A percentile compares a stretch with the other conserved stretches of the same genome.
phyloP scores from a whole-genome alignment of 2,888 invertebrate species.

The Microplitis manilae region DNA sequence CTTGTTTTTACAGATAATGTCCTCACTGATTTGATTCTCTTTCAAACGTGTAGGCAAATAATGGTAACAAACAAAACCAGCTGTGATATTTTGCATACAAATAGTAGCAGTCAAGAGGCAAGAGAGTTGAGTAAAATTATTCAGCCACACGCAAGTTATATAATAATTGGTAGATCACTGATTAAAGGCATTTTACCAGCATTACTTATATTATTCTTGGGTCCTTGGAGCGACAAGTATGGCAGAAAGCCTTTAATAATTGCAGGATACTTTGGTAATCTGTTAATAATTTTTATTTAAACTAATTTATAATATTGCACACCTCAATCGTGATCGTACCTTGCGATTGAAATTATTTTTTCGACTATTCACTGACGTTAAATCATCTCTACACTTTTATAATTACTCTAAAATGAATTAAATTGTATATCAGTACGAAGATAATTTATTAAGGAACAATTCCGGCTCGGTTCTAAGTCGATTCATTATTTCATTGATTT shows the following conservation, averaged over 20 bases:
- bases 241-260: constrained; percentile 83
- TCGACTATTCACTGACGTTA: constrained; percentile 71
- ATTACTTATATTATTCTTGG: constrained; percentile 80
- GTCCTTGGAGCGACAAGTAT: constrained; percentile 87
- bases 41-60: constrained; percentile 79
- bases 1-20: constrained; percentile 73
- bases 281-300: neutral
- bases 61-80: constrained; percentile 74
- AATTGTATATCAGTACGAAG: too few relatives aligned
- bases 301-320: constrained; percentile 7
- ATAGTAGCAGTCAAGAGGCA: constrained; percentile 74
- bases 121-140: constrained; percentile 74
- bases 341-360: too few relatives aligned
- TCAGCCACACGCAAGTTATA: constrained; percentile 78
- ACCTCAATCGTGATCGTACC: neutral
- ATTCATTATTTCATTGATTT: constrained; percentile 68
- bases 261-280: constrained; percentile 76
- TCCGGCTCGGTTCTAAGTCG: too few relatives aligned
- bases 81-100: constrained; percentile 76
- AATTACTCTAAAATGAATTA: too few relatives aligned
- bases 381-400: too few relatives aligned
- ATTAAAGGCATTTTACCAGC: constrained; percentile 80
- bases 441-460: too few relatives aligned
- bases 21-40: constrained; percentile 79
- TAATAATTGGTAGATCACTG: constrained; percentile 77